phyloP scores from a whole-genome alignment of 1,140 invertebrate genomes.

The Anastrepha obliqua region DNA sequence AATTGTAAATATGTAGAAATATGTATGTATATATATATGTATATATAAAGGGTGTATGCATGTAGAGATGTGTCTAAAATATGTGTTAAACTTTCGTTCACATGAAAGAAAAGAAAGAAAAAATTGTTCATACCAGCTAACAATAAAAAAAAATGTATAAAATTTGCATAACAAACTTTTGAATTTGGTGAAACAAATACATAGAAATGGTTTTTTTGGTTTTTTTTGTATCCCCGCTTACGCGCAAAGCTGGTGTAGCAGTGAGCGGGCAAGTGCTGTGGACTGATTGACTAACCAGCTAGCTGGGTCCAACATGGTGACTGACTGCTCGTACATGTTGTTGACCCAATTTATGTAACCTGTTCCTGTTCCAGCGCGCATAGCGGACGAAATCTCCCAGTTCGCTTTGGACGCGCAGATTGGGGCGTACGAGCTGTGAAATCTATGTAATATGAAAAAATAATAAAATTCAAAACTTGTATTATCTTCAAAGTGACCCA shows the following conservation, averaged over 20 bases:
- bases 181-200: no score
- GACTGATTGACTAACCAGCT: conserved; percentile 8
- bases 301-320: not conserved
- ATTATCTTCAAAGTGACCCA: not conserved
- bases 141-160: not conserved
- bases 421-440: no score
- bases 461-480: not conserved
- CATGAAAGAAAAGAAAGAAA: not conserved
- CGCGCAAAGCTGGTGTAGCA: not conserved
- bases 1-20: conserved; percentile 15
- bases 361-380: not conserved
- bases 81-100: conserved; percentile 31
- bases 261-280: not conserved
- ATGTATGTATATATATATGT: no score
- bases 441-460: no score
- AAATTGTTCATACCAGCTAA: not conserved
- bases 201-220: not conserved
- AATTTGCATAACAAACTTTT: conserved; percentile 27
- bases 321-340: not conserved
- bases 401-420: not conserved
- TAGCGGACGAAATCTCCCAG: not conserved
- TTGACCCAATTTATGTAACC: conserved; percentile 42
- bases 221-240: not conserved
- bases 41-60: not conserved
- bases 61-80: not conserved